Evolutionary conservation across 2,888 invertebrate species (phyloP).

Genomic region (Pristionchus japonicus): DNA sequence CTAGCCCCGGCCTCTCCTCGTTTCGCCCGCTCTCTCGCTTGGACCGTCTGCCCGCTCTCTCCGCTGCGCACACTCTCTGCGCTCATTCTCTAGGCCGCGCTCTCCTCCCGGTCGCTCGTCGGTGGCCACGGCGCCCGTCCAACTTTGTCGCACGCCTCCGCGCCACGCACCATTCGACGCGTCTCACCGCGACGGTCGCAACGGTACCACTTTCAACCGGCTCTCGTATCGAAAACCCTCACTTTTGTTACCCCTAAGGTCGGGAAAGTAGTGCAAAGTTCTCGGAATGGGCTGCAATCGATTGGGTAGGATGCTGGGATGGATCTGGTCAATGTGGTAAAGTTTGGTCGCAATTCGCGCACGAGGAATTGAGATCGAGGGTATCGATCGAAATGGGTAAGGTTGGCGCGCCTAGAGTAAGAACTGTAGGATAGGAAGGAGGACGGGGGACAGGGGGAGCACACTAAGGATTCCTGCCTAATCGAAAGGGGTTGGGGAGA

Average conservation of each 20-base stretch:
- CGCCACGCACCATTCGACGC: constrained; percentile 15
- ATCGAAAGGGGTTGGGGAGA: background rate
- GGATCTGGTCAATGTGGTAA: background rate
- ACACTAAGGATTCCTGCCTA: background rate
- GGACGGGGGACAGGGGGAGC: background rate
- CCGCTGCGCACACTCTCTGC: constrained; percentile 11
- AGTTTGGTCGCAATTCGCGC: background rate
- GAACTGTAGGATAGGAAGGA: constrained; percentile 20
- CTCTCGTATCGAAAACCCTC: background rate
- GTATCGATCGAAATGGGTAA: constrained; percentile 36
- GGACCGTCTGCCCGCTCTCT: constrained; percentile 2
- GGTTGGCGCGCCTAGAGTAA: constrained; percentile 22
- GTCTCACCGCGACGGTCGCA: background rate
- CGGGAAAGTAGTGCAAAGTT: background rate
- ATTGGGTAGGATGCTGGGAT: background rate
- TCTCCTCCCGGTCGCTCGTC: constrained; percentile 9
- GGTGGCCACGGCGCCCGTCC: background rate
- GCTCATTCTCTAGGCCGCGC: constrained; percentile 33
- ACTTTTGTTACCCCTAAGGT: background rate
- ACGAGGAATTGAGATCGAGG: background rate
- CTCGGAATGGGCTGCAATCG: background rate
- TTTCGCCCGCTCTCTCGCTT: background rate
- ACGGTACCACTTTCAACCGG: background rate
- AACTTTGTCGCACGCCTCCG: background rate
- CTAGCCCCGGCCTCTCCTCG: background rate